These are phyloP conservation scores for Gopherus flavomarginatus DNA, from an alignment of 2,113 vertebrate genomes.

Conservation along the genomic window DNA sequence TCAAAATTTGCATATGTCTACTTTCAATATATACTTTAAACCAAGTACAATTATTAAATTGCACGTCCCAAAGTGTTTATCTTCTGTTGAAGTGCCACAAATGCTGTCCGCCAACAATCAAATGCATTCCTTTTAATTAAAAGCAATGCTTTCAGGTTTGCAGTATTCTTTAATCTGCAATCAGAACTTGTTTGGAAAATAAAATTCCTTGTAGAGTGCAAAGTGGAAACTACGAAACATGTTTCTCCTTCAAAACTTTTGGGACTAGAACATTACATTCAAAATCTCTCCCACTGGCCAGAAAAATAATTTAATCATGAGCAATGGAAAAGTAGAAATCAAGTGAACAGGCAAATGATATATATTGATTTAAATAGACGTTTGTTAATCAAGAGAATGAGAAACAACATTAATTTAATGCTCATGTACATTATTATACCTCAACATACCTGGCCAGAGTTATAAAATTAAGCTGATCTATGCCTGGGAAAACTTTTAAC, in stretches of 20 bases:
- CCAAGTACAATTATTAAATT: constrained; percentile 65
- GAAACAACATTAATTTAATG: constrained; percentile 31
- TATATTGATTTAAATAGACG: constrained; percentile 44
- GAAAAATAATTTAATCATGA: constrained; percentile 33
- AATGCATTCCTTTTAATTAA: constrained; percentile 75
- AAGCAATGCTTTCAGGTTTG: constrained; percentile 46
- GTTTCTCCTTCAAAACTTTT: constrained; percentile 55
- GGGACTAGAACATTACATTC: constrained; percentile 12
- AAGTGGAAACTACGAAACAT: constrained; percentile 62
- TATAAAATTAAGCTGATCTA: constrained; percentile 25
- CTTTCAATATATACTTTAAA: constrained; percentile 68
- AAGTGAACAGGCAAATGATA: constrained; percentile 16
- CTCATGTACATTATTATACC: not conserved
- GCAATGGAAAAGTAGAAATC: not conserved
- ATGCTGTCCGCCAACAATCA: constrained; percentile 38
- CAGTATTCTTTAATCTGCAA: constrained; percentile 52
- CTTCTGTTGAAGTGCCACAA: constrained; percentile 22
- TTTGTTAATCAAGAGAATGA: constrained; percentile 45
- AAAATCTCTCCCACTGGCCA: constrained; percentile 9
- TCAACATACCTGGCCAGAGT: not conserved
- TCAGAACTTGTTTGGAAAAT: constrained; percentile 77
- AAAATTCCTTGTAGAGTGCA: constrained; percentile 52
- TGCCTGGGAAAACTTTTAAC: constrained; percentile 13
- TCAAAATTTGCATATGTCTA: constrained; percentile 63
- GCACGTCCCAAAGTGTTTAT: constrained; percentile 43